These are phyloP conservation scores for Bimastos eiseni DNA, from an alignment of 2,888 invertebrate species.

Conservation along the genomic window DNA sequence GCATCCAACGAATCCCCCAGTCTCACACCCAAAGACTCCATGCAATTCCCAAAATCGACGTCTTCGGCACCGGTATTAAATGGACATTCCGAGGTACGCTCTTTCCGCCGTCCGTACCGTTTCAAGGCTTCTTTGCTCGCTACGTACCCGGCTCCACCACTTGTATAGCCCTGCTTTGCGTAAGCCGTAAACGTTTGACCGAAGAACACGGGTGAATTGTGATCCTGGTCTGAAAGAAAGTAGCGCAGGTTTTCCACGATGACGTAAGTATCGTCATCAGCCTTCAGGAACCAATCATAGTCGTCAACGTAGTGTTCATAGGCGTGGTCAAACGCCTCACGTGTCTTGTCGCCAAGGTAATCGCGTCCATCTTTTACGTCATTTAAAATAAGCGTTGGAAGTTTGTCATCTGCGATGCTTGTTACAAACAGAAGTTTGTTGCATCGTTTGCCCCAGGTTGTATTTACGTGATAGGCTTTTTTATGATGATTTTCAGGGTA, in stretches of 20 bases:
- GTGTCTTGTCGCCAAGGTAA: neutral
- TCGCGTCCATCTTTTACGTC: neutral
- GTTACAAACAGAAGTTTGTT: constrained; percentile 63
- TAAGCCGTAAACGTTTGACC: constrained; percentile 45
- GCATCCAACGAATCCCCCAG: constrained; percentile 30
- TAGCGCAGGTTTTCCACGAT: constrained; percentile 66
- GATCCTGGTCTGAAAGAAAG: constrained; percentile 76
- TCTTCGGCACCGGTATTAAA: neutral
- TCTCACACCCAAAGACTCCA: constrained; percentile 35
- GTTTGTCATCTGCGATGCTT: constrained; percentile 68
- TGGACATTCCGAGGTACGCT: neutral
- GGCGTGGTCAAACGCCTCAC: neutral
- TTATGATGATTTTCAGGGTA: constrained; percentile 83
- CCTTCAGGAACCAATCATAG: constrained; percentile 94
- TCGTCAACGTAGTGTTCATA: neutral
- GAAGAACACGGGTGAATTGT: constrained; percentile 80
- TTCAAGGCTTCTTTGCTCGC: neutral
- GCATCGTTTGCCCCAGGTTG: constrained; percentile 88
- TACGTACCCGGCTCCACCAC: constrained; percentile 14
- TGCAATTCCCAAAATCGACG: constrained; percentile 21
- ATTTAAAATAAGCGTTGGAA: neutral
- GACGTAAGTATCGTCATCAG: constrained; percentile 73
- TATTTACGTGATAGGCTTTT: constrained; percentile 74
- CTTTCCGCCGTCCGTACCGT: neutral
- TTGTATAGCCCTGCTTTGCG: constrained; percentile 30